These are phyloP conservation scores for Pavo muticus DNA, from an alignment of 2,113 vertebrate genomes.

Conservation along the genomic window DNA sequence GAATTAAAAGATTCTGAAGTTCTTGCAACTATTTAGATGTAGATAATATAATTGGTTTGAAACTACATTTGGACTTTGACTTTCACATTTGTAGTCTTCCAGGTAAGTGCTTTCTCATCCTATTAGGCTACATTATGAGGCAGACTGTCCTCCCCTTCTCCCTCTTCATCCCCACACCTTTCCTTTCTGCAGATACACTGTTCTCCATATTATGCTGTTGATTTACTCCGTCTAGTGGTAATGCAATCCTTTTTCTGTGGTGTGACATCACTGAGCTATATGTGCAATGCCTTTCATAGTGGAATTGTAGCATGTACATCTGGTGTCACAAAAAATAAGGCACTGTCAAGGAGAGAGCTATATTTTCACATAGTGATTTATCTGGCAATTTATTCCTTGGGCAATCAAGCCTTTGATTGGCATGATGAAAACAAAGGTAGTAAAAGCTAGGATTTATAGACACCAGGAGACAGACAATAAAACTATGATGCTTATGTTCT, in stretches of 20 bases:
- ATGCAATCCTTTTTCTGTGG: neutral
- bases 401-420: constrained; percentile 58
- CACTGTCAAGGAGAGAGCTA: neutral
- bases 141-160: neutral
- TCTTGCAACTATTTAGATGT: neutral
- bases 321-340: neutral
- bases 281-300: neutral
- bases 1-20: neutral
- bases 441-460: constrained; percentile 57
- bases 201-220: neutral
- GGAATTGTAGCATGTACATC: neutral
- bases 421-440: constrained; percentile 54
- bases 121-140: neutral
- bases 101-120: neutral
- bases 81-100: neutral
- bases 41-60: neutral
- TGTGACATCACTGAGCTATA: neutral
- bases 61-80: neutral
- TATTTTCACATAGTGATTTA: constrained; percentile 19
- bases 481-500: constrained; percentile 8
- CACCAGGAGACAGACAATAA: constrained; percentile 54
- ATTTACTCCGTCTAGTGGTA: neutral
- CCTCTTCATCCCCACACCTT: neutral
- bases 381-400: constrained; percentile 50
- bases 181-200: neutral